These are phyloP conservation scores for Ashinkailepas kermadecensis DNA, from an alignment of 2,888 invertebrate species.

Conservation along the genomic window DNA sequence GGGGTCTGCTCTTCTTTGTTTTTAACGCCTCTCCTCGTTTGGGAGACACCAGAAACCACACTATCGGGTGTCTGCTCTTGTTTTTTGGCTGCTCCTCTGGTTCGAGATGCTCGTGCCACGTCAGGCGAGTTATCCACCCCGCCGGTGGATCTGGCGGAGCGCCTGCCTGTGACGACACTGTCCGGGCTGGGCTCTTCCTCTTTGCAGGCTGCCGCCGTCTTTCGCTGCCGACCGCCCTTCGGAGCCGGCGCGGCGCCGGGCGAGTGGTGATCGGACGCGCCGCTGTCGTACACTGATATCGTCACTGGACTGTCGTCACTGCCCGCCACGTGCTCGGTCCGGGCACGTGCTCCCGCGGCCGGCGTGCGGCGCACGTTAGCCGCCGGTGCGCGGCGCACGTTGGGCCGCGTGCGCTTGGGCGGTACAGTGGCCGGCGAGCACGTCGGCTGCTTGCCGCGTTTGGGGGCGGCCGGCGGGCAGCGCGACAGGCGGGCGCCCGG, in stretches of 20 bases:
- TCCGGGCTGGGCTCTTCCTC: neutral
- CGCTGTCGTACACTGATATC: neutral
- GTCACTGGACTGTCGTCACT: neutral
- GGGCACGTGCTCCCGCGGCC: no score
- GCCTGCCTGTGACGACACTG: neutral
- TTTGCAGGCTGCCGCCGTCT: neutral
- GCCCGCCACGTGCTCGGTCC: neutral
- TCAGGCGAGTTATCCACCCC: no score
- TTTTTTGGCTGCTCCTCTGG: neutral
- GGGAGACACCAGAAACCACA: neutral
- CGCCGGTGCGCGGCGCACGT: constrained; percentile 6
- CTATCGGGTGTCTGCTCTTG: neutral
- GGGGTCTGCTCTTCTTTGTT: neutral
- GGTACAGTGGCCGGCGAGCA: neutral
- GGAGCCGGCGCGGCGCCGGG: neutral
- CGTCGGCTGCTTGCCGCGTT: neutral
- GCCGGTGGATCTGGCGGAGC: no score
- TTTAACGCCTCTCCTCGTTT: neutral
- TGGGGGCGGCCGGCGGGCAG: neutral
- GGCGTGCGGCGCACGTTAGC: neutral
- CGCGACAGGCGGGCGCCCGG: neutral
- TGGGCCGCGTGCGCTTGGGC: neutral
- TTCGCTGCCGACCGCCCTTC: neutral
- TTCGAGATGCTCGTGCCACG: neutral
- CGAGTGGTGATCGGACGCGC: neutral